Evolutionary conservation across 2,797 vertebrate genomes (phyloP).

Genomic region (Telmatherina bonti): DNA sequence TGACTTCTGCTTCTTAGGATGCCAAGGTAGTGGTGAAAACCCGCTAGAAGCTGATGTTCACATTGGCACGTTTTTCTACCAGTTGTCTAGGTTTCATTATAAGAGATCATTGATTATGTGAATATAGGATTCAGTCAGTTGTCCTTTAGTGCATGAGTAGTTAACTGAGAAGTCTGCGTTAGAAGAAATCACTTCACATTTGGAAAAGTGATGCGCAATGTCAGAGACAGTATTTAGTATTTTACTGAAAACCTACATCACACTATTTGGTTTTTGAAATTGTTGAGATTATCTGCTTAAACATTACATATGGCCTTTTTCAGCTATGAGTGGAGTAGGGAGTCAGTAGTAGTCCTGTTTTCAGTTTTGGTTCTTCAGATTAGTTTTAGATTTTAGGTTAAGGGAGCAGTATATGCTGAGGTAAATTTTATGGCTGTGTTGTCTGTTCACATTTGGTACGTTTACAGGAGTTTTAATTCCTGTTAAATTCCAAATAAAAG

Average conservation of each 20-base stretch:
- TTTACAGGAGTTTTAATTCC: too few relatives aligned
- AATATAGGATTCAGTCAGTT: constrained; percentile 23
- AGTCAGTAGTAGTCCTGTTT: too few relatives aligned
- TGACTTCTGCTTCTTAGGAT: constrained; percentile 18
- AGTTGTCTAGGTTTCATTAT: constrained; percentile 28
- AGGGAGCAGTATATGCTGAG: too few relatives aligned
- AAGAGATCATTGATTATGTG: constrained; percentile 18
- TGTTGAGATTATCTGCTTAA: too few relatives aligned
- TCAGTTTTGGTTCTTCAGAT: too few relatives aligned
- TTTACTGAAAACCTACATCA: neutral
- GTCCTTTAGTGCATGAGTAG: constrained; percentile 16
- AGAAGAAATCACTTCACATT: neutral
- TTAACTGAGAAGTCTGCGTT: neutral
- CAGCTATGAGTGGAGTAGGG: too few relatives aligned
- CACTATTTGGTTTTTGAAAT: too few relatives aligned
- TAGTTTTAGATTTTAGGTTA: too few relatives aligned
- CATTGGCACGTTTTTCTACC: constrained; percentile 31
- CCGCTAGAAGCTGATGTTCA: constrained; percentile 43
- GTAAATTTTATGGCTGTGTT: too few relatives aligned
- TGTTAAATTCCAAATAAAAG: too few relatives aligned
- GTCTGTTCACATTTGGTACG: too few relatives aligned
- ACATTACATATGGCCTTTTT: too few relatives aligned
- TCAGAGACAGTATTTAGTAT: neutral
- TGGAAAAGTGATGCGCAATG: neutral
- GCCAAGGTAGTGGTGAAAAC: constrained; percentile 31